These are phyloP conservation scores for Periophthalmus modestus DNA, from an alignment of 2,113 vertebrate genomes.

Conservation along the genomic window DNA sequence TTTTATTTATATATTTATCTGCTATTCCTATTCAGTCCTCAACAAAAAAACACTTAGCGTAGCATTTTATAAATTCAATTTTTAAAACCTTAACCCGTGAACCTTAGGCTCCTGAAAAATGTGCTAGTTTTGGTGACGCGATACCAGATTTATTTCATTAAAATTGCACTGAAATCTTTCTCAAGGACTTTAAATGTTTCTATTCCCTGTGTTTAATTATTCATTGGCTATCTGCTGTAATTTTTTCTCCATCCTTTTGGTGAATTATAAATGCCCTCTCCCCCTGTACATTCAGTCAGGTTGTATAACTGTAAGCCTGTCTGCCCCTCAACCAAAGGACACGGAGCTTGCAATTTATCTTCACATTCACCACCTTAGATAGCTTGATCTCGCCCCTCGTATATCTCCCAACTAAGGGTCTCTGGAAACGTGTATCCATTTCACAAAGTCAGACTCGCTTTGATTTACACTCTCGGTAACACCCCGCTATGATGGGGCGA, in stretches of 20 bases:
- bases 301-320: slow-evolving; percentile 56
- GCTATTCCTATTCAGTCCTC: too few species aligned
- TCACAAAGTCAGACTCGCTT: slow-evolving; percentile 64
- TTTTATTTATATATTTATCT: too few species aligned
- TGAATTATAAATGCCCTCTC: slow-evolving; percentile 73
- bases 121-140: slow-evolving; percentile 34
- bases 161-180: slow-evolving; percentile 59
- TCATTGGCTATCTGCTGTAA: slow-evolving; percentile 70
- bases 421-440: slow-evolving; percentile 58
- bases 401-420: slow-evolving; percentile 51
- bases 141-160: slow-evolving; percentile 34
- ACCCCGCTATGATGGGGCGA: slow-evolving; percentile 47
- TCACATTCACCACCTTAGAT: slow-evolving; percentile 35
- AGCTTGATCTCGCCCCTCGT: slow-evolving; percentile 46
- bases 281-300: slow-evolving; percentile 58
- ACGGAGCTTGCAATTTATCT: slow-evolving; percentile 51
- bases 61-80: background rate
- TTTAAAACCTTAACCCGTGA: slow-evolving; percentile 21
- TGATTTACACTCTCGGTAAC: slow-evolving; percentile 67
- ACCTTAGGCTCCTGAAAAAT: slow-evolving; percentile 27
- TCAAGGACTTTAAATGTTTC: slow-evolving; percentile 74
- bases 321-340: slow-evolving; percentile 55
- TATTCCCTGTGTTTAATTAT: slow-evolving; percentile 67
- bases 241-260: slow-evolving; percentile 67
- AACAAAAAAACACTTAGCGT: background rate